A percentile compares a stretch with the other conserved stretches of the same genome.
Evolutionary conservation across 2,113 vertebrate species (phyloP).

Genomic region (Zosterops hypoxanthus): DNA sequence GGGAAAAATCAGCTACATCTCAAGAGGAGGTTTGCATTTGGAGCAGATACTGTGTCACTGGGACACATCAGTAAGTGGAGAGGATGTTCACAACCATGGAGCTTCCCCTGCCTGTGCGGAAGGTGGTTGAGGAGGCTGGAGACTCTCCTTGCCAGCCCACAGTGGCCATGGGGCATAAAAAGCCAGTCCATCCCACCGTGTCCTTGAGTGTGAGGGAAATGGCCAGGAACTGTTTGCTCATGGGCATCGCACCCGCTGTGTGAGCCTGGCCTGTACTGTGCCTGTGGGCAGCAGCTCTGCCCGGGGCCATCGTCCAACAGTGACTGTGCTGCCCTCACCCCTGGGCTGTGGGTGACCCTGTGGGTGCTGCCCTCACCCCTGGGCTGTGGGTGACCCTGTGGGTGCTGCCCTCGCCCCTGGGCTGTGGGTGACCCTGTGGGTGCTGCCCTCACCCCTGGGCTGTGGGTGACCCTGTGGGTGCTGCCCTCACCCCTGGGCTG

Average conservation of each 20-base stretch:
- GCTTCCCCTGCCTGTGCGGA: not conserved
- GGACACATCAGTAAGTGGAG: not conserved
- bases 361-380: not conserved
- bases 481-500: no score
- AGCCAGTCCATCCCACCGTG: accelerated
- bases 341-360: accelerated
- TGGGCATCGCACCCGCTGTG: accelerated
- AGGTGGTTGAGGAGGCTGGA: not conserved
- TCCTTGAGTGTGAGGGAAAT: not conserved
- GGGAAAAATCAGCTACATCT: not conserved
- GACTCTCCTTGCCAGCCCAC: not conserved
- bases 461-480: no score
- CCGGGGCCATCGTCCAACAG: accelerated
- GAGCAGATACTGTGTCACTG: not conserved
- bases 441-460: no score
- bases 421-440: accelerated
- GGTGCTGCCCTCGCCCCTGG: no score
- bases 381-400: no score
- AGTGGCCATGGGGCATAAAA: accelerated
- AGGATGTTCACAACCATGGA: not conserved
- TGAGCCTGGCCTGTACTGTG: not conserved
- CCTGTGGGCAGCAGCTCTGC: not conserved
- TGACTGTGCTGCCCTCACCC: accelerated
- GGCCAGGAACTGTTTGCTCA: accelerated
- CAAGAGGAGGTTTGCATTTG: not conserved